A percentile compares a stretch with the other conserved stretches of the same genome.
Conservation (phyloP, 2,888 invertebrate species). For the Nemoura dubitans region DNA sequence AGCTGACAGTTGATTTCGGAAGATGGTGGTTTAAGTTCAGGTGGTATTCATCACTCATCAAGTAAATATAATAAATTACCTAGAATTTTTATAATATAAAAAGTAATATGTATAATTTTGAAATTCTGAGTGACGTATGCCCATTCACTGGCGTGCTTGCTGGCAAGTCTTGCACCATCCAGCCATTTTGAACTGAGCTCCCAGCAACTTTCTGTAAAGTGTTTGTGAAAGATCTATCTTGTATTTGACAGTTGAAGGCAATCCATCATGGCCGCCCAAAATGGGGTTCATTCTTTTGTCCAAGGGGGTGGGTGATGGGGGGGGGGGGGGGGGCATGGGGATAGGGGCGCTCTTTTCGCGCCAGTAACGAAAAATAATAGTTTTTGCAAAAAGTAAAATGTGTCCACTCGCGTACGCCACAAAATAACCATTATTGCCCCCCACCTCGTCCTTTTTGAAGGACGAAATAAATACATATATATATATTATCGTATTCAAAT, state of each 20-base stretch:
- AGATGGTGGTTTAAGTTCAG: background rate
- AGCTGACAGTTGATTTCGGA: background rate
- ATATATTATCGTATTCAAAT: conserved; percentile 35
- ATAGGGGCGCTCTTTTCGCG: conserved; percentile 38
- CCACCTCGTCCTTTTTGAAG: background rate
- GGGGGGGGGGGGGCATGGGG: conserved; percentile 29
- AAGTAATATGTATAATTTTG: background rate
- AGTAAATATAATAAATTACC: conserved; percentile 12
- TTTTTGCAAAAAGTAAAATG: conserved; percentile 41
- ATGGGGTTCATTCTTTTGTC: conserved; percentile 47
- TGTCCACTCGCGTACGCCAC: conserved; percentile 40
- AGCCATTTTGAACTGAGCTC: conserved; percentile 31
- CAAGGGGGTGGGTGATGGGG: conserved; percentile 14
- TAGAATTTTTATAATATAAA: conserved; percentile 3
- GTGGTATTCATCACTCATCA: background rate
- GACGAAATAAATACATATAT: background rate
- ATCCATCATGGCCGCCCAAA: conserved; percentile 60
- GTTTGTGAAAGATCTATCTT: conserved; percentile 57
- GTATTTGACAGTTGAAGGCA: conserved; percentile 61
- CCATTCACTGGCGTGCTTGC: background rate
- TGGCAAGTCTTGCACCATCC: no score
- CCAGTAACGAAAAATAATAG: conserved; percentile 43
- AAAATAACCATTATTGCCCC: conserved; percentile 42
- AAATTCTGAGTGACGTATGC: conserved; percentile 23
- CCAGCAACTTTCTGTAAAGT: conserved; percentile 41